Evolutionary conservation across 2,797 vertebrate genomes (phyloP).

Genomic region (Trachops cirrhosus): DNA sequence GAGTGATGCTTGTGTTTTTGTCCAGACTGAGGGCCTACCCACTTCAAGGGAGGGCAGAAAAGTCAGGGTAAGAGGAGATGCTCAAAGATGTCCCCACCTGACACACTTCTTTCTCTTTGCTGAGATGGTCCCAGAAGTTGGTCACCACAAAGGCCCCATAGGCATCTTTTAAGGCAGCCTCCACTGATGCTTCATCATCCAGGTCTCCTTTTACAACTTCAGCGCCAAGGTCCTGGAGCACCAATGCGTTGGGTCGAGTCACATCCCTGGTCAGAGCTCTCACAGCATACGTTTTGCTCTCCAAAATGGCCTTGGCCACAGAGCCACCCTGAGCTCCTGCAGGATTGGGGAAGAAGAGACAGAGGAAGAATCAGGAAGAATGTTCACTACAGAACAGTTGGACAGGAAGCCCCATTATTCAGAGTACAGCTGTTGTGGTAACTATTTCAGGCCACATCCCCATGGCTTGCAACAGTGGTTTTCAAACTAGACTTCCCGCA

Average conservation of each 20-base stretch:
- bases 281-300: slow-evolving; percentile 65
- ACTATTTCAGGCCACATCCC: background rate
- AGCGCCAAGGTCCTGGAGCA: slow-evolving; percentile 66
- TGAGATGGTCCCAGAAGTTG: slow-evolving; percentile 73
- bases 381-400: background rate
- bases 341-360: background rate
- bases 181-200: slow-evolving; percentile 55
- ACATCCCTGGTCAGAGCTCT: slow-evolving; percentile 62
- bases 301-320: slow-evolving; percentile 74
- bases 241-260: background rate
- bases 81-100: slow-evolving; percentile 63
- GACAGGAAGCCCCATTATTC: background rate
- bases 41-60: background rate
- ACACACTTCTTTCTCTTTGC: slow-evolving; percentile 72
- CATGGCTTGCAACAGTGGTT: background rate
- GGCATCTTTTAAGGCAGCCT: slow-evolving; percentile 51
- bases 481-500: background rate
- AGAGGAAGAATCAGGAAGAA: background rate
- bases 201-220: slow-evolving; percentile 70
- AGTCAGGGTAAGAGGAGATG: background rate
- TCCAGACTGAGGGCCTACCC: background rate
- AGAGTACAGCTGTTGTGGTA: background rate
- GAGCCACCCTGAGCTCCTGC: slow-evolving; percentile 74
- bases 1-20: background rate
- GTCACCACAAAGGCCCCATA: slow-evolving; percentile 77